Conservation (phyloP, 2,888 invertebrate species). For the Aphrophora alni region DNA sequence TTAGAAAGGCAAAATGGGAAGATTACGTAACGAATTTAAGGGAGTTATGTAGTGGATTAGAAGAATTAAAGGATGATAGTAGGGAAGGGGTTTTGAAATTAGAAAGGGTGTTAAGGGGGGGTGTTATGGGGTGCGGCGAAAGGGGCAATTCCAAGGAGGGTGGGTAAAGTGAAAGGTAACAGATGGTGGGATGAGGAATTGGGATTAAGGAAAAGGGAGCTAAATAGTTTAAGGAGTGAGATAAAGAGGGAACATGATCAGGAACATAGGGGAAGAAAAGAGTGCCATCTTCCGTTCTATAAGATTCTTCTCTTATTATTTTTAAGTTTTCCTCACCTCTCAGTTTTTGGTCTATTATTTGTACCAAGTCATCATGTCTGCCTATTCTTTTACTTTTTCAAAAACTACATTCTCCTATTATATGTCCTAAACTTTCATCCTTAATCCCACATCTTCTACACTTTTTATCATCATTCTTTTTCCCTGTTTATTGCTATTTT, state of each 20-base stretch:
- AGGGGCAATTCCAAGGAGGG: background rate
- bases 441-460: background rate
- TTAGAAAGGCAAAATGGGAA: background rate
- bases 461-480: background rate
- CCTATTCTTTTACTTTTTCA: background rate
- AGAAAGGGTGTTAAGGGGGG: background rate
- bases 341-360: background rate
- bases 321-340: background rate
- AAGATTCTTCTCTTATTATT: background rate
- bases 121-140: background rate
- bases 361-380: background rate
- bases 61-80: background rate
- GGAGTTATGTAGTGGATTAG: background rate
- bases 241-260: background rate
- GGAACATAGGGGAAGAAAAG: background rate
- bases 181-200: background rate
- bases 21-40: background rate
- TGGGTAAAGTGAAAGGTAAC: background rate
- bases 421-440: background rate
- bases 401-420: background rate
- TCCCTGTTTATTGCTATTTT: background rate
- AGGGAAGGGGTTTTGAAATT: background rate
- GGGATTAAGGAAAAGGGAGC: background rate
- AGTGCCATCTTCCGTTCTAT: no score
- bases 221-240: background rate